Base-by-base conservation (phyloP, 2,113 vertebrate species). In the Piprites chloris region DNA sequence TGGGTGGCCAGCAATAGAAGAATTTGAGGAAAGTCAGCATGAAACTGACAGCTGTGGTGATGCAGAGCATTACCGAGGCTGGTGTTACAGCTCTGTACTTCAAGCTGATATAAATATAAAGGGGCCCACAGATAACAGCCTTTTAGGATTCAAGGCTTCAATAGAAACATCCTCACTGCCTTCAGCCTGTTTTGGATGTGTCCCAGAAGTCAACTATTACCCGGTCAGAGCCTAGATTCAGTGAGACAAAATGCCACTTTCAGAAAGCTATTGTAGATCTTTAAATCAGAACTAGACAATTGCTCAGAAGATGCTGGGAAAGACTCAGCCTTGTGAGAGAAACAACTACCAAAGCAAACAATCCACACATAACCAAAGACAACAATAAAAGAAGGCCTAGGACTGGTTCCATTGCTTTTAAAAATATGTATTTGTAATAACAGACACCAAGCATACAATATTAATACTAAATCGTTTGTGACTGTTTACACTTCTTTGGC, bases 1-100 rank as follows among this genome's bases (percentile, higher is more conserved):
- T 91, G 90, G 82, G 85, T 88, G 91, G 87, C 63, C 94, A 77
- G 67, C 33, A 85, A 67, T 23, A 80, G 35, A 61, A 91, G 58
- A 66, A 74, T 19, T 19, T 75, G 81, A 86, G 56, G 77, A 58
- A 94, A 78, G 66, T 27, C 91, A 95, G 81, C 66, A 73, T 8
- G 50, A 62, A 84, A 85, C 9, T 71, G 89, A 61, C 89, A 89
- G 76, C 83, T 90, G 62, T 30, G 50, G 75, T 39, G 71, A 79
- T 46, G 53, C 85, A 96, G 78, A 89, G 59, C 53, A n/a, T 62
- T 66, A 58, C 62, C 0, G 0, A 89, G 66, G 53, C 58, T 76
- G 87, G 23, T 66, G 66, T 50, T 93, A 68, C 11, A 18, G 78
- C 66, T 69, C 58, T 0, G 2, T 62, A 42, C 84, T 87, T 95